A percentile compares a stretch with the other conserved stretches of the same genome.
These are phyloP conservation scores for Bombus ignitus DNA, from an alignment of 1,140 invertebrate species.

Conservation along the genomic window DNA sequence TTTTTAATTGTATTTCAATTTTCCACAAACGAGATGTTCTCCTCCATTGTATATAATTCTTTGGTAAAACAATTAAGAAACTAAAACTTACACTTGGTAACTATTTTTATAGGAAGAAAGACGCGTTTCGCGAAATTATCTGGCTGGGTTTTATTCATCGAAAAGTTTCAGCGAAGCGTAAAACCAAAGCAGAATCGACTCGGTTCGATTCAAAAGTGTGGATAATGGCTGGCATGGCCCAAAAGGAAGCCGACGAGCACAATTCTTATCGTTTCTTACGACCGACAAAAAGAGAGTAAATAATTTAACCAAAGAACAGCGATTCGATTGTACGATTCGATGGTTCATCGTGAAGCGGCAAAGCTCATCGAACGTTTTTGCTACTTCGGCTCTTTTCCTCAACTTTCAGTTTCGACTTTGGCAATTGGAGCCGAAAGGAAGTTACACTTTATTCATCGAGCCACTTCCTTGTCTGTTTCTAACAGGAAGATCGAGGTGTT, in stretches of 20 bases:
- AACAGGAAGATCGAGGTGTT: conserved; percentile 23
- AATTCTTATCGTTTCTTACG: conserved; percentile 41
- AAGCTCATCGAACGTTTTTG: background rate
- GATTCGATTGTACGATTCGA: conserved; percentile 32
- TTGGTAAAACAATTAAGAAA: background rate
- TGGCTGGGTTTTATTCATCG: background rate
- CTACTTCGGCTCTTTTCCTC: conserved; percentile 22
- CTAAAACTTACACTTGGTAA: conserved; percentile 14
- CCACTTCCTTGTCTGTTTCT: conserved; percentile 28
- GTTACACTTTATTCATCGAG: conserved; percentile 57
- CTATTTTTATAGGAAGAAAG: background rate
- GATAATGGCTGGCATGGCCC: background rate
- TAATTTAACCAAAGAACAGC: conserved; percentile 50
- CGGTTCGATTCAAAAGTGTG: conserved; percentile 4
- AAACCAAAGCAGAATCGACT: conserved; percentile 20
- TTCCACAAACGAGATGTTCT: background rate
- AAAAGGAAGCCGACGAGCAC: background rate
- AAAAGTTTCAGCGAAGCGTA: conserved; percentile 35
- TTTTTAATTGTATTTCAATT: background rate
- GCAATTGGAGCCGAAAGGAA: conserved; percentile 19
- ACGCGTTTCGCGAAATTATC: conserved; percentile 8
- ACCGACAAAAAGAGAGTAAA: conserved; percentile 35
- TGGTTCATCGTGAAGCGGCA: conserved; percentile 7
- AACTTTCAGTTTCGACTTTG: conserved; percentile 32
- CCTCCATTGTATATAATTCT: background rate